These are phyloP conservation scores for Drosophila borborema DNA, from an alignment of 2,888 invertebrate genomes.

Conservation along the genomic window DNA sequence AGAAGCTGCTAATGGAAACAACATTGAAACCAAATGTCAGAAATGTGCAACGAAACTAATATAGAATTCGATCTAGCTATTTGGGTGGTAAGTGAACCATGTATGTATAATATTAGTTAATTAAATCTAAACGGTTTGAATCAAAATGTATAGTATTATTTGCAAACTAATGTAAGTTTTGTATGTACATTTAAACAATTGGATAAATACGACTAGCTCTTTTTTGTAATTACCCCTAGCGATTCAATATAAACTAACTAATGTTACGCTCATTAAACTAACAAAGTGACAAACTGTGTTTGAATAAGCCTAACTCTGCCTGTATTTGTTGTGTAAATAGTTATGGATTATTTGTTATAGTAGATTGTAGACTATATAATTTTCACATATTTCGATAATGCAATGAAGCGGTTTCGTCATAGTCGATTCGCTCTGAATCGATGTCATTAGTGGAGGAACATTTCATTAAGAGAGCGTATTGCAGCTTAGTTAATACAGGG, in stretches of 20 bases:
- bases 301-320: neutral
- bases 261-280: constrained; percentile 3
- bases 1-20: neutral
- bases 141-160: constrained; percentile 13
- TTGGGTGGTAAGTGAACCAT: constrained; percentile 1
- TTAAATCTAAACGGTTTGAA: neutral
- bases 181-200: constrained; percentile 10
- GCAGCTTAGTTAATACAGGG: too few relatives aligned
- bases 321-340: too few relatives aligned
- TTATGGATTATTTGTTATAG: neutral
- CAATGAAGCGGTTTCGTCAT: neutral
- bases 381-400: neutral
- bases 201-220: neutral
- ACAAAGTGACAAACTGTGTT: constrained; percentile 8
- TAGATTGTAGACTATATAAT: neutral
- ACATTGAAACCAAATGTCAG: neutral
- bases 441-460: neutral
- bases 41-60: constrained; percentile 4
- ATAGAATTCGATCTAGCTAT: neutral
- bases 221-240: constrained; percentile 3
- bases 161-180: constrained; percentile 13
- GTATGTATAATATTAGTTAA: constrained; percentile 7
- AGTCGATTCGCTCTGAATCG: neutral
- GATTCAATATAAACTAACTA: constrained; percentile 1
- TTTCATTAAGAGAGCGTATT: too few relatives aligned